phyloP scores from a whole-genome alignment of 2,888 invertebrate genomes.

The Pollenia griseotomentosa region DNA sequence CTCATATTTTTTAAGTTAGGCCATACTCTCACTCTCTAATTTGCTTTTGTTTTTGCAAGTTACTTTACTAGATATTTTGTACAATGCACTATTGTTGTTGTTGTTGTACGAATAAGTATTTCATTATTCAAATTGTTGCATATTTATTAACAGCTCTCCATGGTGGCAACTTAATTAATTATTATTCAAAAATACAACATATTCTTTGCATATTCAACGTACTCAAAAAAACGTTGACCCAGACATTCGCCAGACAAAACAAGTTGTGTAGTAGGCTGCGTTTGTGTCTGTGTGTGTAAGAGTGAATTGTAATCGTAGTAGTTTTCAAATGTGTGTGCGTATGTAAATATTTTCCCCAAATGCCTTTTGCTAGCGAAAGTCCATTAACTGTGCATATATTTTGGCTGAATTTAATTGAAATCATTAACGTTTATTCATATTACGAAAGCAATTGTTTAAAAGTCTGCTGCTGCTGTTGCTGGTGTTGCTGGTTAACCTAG shows the following conservation, averaged over 20 bases:
- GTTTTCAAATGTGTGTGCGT: slow-evolving; percentile 14
- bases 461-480: slow-evolving; percentile 7
- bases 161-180: slow-evolving; percentile 67
- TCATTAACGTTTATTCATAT: slow-evolving; percentile 63
- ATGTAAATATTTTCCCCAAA: slow-evolving; percentile 27
- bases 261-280: slow-evolving; percentile 22
- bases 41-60: slow-evolving; percentile 9
- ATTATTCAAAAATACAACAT: slow-evolving; percentile 60
- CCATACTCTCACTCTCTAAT: slow-evolving; percentile 3
- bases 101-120: slow-evolving; percentile 27
- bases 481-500: slow-evolving; percentile 53
- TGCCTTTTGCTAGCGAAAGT: slow-evolving; percentile 15
- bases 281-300: not conserved
- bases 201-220: slow-evolving; percentile 56
- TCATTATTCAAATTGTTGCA: slow-evolving; percentile 72
- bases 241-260: slow-evolving; percentile 71
- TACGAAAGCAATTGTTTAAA: slow-evolving; percentile 49
- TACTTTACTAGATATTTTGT: not conserved
- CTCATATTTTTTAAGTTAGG: not conserved
- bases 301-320: slow-evolving; percentile 4
- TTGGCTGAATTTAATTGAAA: slow-evolving; percentile 70
- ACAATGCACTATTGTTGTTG: not conserved
- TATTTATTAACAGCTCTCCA: slow-evolving; percentile 67
- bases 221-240: slow-evolving; percentile 67
- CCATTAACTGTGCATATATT: slow-evolving; percentile 66